Percentiles rank a stretch among this genome's conserved stretches.
These are phyloP conservation scores for Malacoctenus gilli DNA, from an alignment of 2,797 vertebrate genomes.

Conservation along the genomic window DNA sequence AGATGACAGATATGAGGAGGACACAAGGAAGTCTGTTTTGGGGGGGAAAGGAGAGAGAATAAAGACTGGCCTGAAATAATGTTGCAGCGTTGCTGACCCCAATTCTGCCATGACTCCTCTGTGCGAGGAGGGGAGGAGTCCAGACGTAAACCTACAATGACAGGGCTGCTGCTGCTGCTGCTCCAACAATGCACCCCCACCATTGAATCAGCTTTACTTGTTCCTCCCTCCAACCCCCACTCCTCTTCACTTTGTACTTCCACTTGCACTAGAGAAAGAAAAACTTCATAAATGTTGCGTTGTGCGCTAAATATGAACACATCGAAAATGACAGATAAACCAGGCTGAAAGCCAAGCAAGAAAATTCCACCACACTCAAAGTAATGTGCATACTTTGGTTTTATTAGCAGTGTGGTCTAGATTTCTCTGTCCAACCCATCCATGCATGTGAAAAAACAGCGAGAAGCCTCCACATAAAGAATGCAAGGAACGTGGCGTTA, in stretches of 20 bases:
- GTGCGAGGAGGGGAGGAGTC: conserved; percentile 26
- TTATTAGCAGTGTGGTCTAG: conserved; percentile 38
- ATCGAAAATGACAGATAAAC: conserved; percentile 5
- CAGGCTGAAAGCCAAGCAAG: no score
- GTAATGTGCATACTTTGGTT: conserved; percentile 20
- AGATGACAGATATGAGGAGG: conserved; percentile 24
- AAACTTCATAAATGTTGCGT: conserved; percentile 14
- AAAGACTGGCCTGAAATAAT: conserved; percentile 26
- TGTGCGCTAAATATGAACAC: neutral
- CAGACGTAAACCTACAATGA: conserved; percentile 72
- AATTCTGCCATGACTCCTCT: conserved; percentile 68
- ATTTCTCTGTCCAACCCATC: conserved; percentile 40
- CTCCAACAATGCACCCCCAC: conserved; percentile 48
- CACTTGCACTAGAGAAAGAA: conserved; percentile 25
- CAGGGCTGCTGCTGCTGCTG: conserved; percentile 58
- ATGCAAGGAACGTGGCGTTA: conserved; percentile 71
- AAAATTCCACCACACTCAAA: conserved; percentile 28
- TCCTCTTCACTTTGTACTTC: conserved; percentile 17
- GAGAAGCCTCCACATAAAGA: conserved; percentile 60
- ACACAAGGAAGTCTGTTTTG: conserved; percentile 29
- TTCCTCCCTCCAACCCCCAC: conserved; percentile 18
- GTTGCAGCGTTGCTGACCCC: conserved; percentile 64
- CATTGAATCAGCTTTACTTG: conserved; percentile 57
- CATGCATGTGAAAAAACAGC: conserved; percentile 47
- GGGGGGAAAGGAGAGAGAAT: conserved; percentile 34